Evolutionary conservation across 2,888 invertebrate genomes (phyloP), one percentile per base, ranked within the genome.

Genomic region (Idaea biselata): DNA sequence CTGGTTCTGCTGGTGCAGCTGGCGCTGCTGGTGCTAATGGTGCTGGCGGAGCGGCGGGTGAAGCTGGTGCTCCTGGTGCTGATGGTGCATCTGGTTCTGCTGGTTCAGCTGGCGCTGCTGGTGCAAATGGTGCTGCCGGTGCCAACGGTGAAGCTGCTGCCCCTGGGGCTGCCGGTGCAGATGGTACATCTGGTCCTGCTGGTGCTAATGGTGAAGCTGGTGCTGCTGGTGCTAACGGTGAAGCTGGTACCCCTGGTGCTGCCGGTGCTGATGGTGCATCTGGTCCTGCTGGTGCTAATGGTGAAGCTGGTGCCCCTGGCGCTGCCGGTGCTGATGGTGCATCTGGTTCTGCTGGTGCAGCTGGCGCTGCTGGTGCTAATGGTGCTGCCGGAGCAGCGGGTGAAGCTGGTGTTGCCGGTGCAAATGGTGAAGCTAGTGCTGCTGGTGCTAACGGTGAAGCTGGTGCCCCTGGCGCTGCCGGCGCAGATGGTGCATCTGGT

Each of bases 191-290:
- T 58, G 33, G 8, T 18, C 56, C 25, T 18, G 63, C 62, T 16
- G 54, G 16, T 44, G 33, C 69, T 31, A 63, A 16, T 32, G 77
- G 69, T 62, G 76, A 16, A 55, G 16, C 74, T 6, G 5, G 59
- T 62, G 62, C 55, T 14, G 55, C 58, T 33, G 18, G 32, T 18
- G 14, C 55, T 53, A 17, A n/a, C 16, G 31, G 66, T 44, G 63
- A n/a, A 14, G 62, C 53, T 32, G 55, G 18, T 7, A 57, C 58
- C 16, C 17, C 61, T 55, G 60, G 55, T 16, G 16, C 58, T 44
- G 55, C 59, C 6, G 59, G 61, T 1, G 18, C 60, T 55, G 64
- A 55, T 0, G 11, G 60, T 16, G 32, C 58, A 18, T 16, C 60
- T 8, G 60, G 54, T 16, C 60, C 55, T 33, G 16, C 63, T 44